Evolutionary conservation across 2,888 invertebrate genomes (phyloP).

Genomic region (Erebia ligea): DNA sequence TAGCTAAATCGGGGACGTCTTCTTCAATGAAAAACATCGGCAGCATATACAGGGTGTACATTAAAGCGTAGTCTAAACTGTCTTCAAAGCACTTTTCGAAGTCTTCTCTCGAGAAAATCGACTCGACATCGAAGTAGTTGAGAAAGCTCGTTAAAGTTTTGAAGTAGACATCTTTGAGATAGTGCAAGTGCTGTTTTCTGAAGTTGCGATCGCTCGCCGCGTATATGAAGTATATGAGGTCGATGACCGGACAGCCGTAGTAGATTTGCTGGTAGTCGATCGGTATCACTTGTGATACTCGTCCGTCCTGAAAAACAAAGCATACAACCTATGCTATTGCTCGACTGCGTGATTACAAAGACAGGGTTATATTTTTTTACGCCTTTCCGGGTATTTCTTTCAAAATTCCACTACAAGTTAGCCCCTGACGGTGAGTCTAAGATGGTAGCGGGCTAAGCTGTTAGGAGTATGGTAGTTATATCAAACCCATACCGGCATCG

Average conservation of each 20-base stretch:
- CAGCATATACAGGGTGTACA: slow-evolving; percentile 45
- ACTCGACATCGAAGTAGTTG: slow-evolving; percentile 47
- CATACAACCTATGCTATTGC: neutral
- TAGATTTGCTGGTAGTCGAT: slow-evolving; percentile 53
- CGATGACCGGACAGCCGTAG: slow-evolving; percentile 49
- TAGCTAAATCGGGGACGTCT: slow-evolving; percentile 46
- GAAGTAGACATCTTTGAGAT: slow-evolving; percentile 54
- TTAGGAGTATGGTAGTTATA: too few species aligned
- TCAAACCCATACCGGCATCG: too few species aligned
- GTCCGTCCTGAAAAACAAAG: slow-evolving; percentile 50
- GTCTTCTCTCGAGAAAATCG: slow-evolving; percentile 47
- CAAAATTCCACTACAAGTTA: too few species aligned
- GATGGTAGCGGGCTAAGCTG: too few species aligned
- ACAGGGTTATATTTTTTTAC: neutral
- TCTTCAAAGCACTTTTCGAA: slow-evolving; percentile 52
- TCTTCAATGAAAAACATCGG: slow-evolving; percentile 50
- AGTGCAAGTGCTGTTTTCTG: slow-evolving; percentile 47
- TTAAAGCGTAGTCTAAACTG: slow-evolving; percentile 52
- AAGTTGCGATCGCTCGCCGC: slow-evolving; percentile 48
- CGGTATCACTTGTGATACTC: slow-evolving; percentile 49
- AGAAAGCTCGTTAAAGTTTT: slow-evolving; percentile 48
- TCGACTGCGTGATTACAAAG: neutral
- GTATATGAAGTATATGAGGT: slow-evolving; percentile 51
- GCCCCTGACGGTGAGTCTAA: too few species aligned
- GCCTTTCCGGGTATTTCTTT: too few species aligned